phyloP scores from a whole-genome alignment of 2,113 vertebrate genomes.

The Galemys pyrenaicus region DNA sequence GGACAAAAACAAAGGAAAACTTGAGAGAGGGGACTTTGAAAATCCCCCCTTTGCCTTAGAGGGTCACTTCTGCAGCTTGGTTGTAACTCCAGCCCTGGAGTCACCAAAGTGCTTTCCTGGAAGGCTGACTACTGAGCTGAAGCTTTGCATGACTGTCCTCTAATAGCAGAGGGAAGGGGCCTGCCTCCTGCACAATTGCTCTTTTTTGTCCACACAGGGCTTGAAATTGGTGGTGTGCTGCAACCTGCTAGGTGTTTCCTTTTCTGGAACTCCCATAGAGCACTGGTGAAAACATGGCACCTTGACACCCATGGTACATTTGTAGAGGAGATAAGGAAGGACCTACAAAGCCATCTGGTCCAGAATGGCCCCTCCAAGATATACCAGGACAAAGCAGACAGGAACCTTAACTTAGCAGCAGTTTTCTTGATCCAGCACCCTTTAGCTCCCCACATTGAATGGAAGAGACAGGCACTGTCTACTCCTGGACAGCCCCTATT shows the following conservation, averaged over 20 bases:
- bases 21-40: not conserved
- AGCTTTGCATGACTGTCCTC: not conserved
- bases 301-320: not conserved
- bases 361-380: not conserved
- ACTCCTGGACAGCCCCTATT: not conserved
- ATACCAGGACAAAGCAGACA: not conserved
- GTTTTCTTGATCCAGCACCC: not conserved
- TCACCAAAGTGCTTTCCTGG: too few species aligned
- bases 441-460: too few species aligned
- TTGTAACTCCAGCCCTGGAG: not conserved
- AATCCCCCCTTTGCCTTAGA: not conserved
- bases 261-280: not conserved
- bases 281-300: not conserved
- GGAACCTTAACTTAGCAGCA: not conserved
- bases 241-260: not conserved
- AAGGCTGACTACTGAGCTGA: not conserved
- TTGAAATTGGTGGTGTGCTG: not conserved
- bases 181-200: not conserved
- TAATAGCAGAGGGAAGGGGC: too few species aligned
- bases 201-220: not conserved
- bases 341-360: not conserved
- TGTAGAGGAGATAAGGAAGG: not conserved
- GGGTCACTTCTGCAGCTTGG: not conserved
- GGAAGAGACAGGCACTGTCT: not conserved
- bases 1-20: not conserved